Evolutionary conservation across 2,888 invertebrate genomes (phyloP).

Genomic region (Elysia crispata): DNA sequence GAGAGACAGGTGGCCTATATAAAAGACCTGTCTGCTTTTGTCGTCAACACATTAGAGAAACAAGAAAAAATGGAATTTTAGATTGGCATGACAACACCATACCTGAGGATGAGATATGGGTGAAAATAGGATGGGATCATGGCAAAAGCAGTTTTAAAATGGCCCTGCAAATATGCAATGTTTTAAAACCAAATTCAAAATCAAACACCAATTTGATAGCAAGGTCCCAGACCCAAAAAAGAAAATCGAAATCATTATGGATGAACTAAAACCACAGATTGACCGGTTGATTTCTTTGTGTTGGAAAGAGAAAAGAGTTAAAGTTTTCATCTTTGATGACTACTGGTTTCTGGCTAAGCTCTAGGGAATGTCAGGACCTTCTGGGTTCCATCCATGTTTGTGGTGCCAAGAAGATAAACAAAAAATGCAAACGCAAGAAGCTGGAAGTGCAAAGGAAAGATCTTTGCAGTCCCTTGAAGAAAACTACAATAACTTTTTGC

Average conservation of each 20-base stretch:
- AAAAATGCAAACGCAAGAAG: too few relatives aligned
- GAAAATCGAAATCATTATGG: not conserved
- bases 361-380: too few relatives aligned
- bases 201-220: slow-evolving; percentile 9
- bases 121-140: slow-evolving; percentile 26
- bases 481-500: too few relatives aligned
- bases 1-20: not conserved
- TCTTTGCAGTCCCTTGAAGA: too few relatives aligned
- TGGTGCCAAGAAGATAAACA: too few relatives aligned
- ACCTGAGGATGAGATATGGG: slow-evolving; percentile 17
- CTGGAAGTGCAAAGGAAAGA: too few relatives aligned
- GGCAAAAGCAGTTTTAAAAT: slow-evolving; percentile 27
- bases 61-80: not conserved
- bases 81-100: slow-evolving; percentile 20
- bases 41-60: not conserved
- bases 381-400: too few relatives aligned
- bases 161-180: slow-evolving; percentile 4
- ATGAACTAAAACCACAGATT: not conserved
- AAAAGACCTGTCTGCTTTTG: not conserved
- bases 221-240: not conserved
- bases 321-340: too few relatives aligned
- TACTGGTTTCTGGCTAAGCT: too few relatives aligned
- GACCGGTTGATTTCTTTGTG: too few relatives aligned
- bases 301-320: too few relatives aligned
- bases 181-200: slow-evolving; percentile 11